Evolutionary conservation across 2,113 vertebrate species (phyloP).

Genomic region (Sakesphorus luctuosus): DNA sequence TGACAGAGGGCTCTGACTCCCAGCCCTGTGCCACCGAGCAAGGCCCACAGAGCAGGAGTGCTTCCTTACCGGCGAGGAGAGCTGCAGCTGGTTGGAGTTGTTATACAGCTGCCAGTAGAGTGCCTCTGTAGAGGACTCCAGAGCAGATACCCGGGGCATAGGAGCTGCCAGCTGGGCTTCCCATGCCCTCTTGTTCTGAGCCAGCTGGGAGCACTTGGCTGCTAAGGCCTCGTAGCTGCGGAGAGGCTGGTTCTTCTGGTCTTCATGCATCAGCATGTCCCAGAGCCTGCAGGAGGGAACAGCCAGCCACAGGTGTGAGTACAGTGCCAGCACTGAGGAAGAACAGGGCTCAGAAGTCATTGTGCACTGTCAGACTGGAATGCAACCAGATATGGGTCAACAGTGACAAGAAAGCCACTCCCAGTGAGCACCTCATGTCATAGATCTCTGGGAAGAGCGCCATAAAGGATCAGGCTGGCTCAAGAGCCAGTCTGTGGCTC

Average conservation of each 20-base stretch:
- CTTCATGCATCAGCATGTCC: slow-evolving; percentile 6
- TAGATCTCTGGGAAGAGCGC: not conserved
- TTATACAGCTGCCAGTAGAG: not conserved
- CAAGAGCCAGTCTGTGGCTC: not conserved
- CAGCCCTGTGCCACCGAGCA: not conserved
- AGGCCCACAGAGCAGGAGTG: not conserved
- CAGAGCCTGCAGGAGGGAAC: slow-evolving; percentile 20
- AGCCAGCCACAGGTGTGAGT: not conserved
- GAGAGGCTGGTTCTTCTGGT: not conserved
- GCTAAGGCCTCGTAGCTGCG: not conserved
- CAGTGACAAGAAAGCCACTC: not conserved
- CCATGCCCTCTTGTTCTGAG: not conserved
- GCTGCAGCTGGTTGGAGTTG: slow-evolving; percentile 38
- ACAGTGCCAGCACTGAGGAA: not conserved
- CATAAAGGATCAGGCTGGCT: not conserved
- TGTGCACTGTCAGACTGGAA: not conserved
- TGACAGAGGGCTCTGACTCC: not conserved
- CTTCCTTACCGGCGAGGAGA: slow-evolving; percentile 13
- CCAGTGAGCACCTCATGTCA: not conserved
- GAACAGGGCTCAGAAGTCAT: not conserved
- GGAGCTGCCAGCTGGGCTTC: slow-evolving; percentile 11
- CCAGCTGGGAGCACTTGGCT: not conserved
- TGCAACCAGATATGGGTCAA: not conserved
- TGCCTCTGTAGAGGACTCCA: not conserved
- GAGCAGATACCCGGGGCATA: not conserved